A percentile compares a stretch with the other conserved stretches of the same genome.
These are phyloP conservation scores for Python bivittatus DNA, from an alignment of 2,113 vertebrate genomes.

Conservation along the genomic window DNA sequence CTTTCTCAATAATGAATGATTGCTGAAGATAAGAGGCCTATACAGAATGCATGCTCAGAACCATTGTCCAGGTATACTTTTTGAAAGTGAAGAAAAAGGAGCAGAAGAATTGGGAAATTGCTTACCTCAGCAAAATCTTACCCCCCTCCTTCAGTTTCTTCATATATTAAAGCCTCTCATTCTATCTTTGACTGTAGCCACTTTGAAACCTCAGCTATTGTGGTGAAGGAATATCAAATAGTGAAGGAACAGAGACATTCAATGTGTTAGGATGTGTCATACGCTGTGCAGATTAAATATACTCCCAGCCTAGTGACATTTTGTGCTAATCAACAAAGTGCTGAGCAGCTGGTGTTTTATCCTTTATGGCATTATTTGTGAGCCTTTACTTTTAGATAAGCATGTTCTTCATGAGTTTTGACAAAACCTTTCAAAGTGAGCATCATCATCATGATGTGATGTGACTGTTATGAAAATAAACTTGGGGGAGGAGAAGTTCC, in stretches of 20 bases:
- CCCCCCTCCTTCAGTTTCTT: background rate
- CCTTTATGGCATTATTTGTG: background rate
- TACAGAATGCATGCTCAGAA: background rate
- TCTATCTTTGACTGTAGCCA: background rate
- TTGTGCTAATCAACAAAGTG: background rate
- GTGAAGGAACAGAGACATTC: background rate
- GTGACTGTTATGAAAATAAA: background rate
- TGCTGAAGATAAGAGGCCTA: background rate
- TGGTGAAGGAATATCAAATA: background rate
- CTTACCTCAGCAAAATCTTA: background rate
- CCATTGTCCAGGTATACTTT: background rate
- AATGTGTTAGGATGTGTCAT: background rate
- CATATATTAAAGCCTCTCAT: background rate
- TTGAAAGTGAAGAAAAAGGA: background rate
- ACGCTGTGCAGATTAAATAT: background rate
- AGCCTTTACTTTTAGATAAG: conserved; percentile 4
- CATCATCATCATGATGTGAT: background rate
- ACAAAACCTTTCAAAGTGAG: background rate
- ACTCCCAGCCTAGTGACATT: background rate
- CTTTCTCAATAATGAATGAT: background rate
- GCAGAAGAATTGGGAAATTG: background rate
- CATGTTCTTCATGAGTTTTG: background rate
- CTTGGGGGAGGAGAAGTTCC: background rate
- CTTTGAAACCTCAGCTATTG: background rate
- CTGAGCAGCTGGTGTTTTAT: background rate